Conservation (phyloP, 1,140 invertebrate genomes). For the Drosophila triauraria region DNA sequence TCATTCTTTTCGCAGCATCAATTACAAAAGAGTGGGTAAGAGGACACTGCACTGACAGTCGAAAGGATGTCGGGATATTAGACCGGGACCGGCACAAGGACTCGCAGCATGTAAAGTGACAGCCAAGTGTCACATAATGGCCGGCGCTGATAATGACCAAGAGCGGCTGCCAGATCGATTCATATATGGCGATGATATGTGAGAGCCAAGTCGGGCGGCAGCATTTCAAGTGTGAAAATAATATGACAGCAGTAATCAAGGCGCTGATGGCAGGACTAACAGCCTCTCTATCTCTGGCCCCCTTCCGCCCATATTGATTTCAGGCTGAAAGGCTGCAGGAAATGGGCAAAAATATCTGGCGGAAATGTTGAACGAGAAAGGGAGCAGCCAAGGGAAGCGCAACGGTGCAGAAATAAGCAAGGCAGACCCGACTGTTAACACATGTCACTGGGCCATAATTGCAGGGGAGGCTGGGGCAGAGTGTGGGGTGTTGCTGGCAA, state of each 20-base stretch:
- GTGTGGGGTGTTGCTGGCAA: neutral
- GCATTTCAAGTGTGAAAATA: constrained; percentile 81
- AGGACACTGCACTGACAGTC: constrained; percentile 16
- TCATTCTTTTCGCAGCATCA: constrained; percentile 34
- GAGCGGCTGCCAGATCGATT: constrained; percentile 52
- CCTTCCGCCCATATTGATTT: constrained; percentile 64
- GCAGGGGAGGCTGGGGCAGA: constrained; percentile 36
- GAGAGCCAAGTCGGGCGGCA: constrained; percentile 13
- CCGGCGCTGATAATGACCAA: constrained; percentile 63
- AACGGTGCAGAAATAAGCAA: neutral
- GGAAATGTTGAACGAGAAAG: constrained; percentile 62
- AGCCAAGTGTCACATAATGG: constrained; percentile 68
- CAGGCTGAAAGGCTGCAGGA: constrained; percentile 62
- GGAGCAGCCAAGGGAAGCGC: constrained; percentile 6
- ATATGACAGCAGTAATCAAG: constrained; percentile 81
- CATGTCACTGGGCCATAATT: constrained; percentile 74
- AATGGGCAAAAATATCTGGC: constrained; percentile 74
- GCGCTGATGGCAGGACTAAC: constrained; percentile 37
- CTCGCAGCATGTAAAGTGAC: constrained; percentile 66
- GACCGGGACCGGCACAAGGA: constrained; percentile 51
- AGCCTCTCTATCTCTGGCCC: neutral
- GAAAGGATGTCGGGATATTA: constrained; percentile 59
- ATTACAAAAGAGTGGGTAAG: constrained; percentile 10
- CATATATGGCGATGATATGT: constrained; percentile 16
- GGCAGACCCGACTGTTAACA: constrained; percentile 54